Conservation (phyloP, 2,888 invertebrate species). For the Thera britannica region DNA sequence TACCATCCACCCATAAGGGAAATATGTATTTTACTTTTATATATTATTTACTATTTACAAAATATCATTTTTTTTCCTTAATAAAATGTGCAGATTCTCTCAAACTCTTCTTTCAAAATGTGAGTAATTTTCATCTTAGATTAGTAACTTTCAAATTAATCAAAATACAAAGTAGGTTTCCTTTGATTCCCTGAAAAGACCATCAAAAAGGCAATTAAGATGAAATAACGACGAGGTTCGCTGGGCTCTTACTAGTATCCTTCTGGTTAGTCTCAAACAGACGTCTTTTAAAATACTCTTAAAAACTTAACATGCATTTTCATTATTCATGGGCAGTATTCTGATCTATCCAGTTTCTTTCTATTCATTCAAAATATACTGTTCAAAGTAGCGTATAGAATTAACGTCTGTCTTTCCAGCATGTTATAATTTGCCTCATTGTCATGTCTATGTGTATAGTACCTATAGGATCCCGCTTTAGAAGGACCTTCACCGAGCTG, state of each 20-base stretch:
- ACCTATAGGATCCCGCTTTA: no score
- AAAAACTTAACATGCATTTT: no score
- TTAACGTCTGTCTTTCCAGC: background rate
- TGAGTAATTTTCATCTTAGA: slow-evolving; percentile 13
- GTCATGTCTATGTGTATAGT: background rate
- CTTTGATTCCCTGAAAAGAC: slow-evolving; percentile 56
- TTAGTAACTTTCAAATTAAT: slow-evolving; percentile 51
- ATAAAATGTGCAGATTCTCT: background rate
- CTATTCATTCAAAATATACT: no score
- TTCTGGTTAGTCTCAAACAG: background rate
- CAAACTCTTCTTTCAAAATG: slow-evolving; percentile 3
- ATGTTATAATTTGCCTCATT: background rate
- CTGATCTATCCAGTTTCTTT: no score
- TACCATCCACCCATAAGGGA: no score
- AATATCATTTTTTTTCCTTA: no score
- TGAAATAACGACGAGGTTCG: slow-evolving; percentile 66
- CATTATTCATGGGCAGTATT: no score
- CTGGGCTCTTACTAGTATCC: background rate
- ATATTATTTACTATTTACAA: no score
- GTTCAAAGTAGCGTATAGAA: no score
- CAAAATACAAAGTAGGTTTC: slow-evolving; percentile 59
- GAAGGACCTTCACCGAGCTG: no score
- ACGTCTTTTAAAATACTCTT: no score
- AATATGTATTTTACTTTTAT: no score
- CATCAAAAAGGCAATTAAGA: slow-evolving; percentile 71